A percentile compares a stretch with the other conserved stretches of the same genome.
Evolutionary conservation across 2,797 vertebrate genomes (phyloP).

Genomic region (Gastrophryne carolinensis): DNA sequence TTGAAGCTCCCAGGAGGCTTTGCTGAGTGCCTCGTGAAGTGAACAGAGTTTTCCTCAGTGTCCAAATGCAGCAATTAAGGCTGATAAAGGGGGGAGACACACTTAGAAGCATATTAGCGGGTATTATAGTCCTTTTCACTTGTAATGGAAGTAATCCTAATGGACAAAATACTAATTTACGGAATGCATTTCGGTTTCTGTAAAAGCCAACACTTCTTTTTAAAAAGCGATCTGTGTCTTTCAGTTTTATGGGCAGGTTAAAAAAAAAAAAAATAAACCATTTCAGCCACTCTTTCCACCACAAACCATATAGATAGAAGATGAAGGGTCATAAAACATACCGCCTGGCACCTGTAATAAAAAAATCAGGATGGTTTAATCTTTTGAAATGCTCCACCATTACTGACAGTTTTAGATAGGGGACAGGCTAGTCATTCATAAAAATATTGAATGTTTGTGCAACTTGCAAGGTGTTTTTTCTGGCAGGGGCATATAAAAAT

Average conservation of each 20-base stretch:
- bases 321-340: too few relatives aligned
- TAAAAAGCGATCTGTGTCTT: not conserved
- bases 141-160: conserved; percentile 30
- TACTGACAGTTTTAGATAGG: too few relatives aligned
- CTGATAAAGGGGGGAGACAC: not conserved
- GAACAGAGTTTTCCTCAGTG: conserved; percentile 6
- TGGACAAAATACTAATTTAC: conserved; percentile 38
- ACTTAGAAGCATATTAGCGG: conserved; percentile 28
- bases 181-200: conserved; percentile 3
- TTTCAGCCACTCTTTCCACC: too few relatives aligned
- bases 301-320: too few relatives aligned
- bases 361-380: too few relatives aligned
- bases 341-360: too few relatives aligned
- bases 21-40: conserved; percentile 15
- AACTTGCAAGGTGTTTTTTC: too few relatives aligned
- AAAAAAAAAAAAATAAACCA: too few relatives aligned
- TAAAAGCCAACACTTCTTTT: conserved; percentile 8
- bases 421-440: too few relatives aligned
- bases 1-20: conserved; percentile 7
- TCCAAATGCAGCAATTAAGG: conserved; percentile 20
- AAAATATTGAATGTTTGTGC: too few relatives aligned
- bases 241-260: not conserved
- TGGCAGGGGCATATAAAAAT: too few relatives aligned
- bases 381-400: too few relatives aligned
- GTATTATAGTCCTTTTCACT: conserved; percentile 30